These are phyloP conservation scores for Trissolcus basalis DNA, from an alignment of 1,140 invertebrate genomes.

Conservation along the genomic window DNA sequence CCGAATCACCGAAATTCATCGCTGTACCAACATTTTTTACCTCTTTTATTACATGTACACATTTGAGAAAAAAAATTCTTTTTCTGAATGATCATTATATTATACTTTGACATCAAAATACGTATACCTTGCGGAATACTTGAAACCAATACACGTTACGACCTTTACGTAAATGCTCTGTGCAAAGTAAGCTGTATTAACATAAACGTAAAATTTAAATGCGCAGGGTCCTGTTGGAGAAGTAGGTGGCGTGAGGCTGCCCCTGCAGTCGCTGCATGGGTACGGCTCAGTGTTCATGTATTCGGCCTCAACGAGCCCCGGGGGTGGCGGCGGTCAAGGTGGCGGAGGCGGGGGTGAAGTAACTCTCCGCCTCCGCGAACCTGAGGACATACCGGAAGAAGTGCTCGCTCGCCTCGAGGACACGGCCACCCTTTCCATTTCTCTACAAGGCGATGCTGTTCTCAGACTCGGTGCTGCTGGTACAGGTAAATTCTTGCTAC, in stretches of 20 bases:
- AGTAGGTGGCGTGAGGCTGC: slow-evolving; percentile 77
- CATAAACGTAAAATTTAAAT: slow-evolving; percentile 53
- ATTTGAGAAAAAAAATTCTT: too few species aligned
- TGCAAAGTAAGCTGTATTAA: slow-evolving; percentile 25
- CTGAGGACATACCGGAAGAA: slow-evolving; percentile 76
- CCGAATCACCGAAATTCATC: too few species aligned
- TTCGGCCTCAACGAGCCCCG: slow-evolving; percentile 74
- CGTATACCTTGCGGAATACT: slow-evolving; percentile 6
- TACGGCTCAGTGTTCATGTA: slow-evolving; percentile 78
- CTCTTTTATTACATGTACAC: too few species aligned
- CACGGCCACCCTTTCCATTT: slow-evolving; percentile 76
- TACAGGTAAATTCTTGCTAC: slow-evolving; percentile 65
- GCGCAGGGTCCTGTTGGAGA: slow-evolving; percentile 76
- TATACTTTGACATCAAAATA: too few species aligned
- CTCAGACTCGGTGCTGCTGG: slow-evolving; percentile 73
- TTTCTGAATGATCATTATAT: too few species aligned
- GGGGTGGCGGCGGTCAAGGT: slow-evolving; percentile 69
- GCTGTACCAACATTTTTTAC: too few species aligned
- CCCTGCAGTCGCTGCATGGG: slow-evolving; percentile 76
- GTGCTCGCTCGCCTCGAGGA: slow-evolving; percentile 76
- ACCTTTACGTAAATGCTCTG: background rate
- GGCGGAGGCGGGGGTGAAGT: slow-evolving; percentile 73
- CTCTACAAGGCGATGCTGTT: slow-evolving; percentile 74
- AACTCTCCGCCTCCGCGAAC: slow-evolving; percentile 76
- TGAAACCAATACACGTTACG: slow-evolving; percentile 11